Conservation (phyloP, 2,113 vertebrate species). For the Larimichthys polyactis region DNA sequence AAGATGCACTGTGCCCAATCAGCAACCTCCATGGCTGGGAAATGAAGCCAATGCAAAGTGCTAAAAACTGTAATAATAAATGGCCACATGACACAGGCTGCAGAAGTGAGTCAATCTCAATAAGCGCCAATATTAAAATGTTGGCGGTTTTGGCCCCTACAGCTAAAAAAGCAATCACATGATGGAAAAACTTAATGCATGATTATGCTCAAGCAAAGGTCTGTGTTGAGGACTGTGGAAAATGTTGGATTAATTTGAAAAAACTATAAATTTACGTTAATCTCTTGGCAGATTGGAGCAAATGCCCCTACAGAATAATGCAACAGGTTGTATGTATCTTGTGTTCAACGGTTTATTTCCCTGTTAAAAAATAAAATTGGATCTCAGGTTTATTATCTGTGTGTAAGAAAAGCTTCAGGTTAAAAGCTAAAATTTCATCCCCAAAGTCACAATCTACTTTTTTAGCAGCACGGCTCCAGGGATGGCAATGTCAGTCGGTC, state of each 20-base stretch:
- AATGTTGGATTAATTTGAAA: constrained; percentile 17
- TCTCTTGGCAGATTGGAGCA: not conserved
- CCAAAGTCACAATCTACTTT: not conserved
- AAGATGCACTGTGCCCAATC: not conserved
- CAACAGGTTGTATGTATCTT: not conserved
- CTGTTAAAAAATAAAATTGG: constrained; percentile 26
- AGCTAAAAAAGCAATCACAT: not conserved
- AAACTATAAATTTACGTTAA: constrained; percentile 9
- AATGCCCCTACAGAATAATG: constrained; percentile 7
- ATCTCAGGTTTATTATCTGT: constrained; percentile 1
- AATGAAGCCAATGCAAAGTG: too few relatives aligned
- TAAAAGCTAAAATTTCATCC: constrained; percentile 6
- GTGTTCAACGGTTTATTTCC: constrained; percentile 8
- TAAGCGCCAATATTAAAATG: too few relatives aligned
- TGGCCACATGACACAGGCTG: too few relatives aligned
- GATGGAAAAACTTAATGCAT: not conserved
- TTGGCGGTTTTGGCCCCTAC: too few relatives aligned
- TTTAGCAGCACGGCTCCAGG: not conserved
- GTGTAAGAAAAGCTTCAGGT: constrained; percentile 1
- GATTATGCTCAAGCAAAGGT: not conserved
- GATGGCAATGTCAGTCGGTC: not conserved
- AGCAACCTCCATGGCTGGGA: too few relatives aligned
- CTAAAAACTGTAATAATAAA: too few relatives aligned
- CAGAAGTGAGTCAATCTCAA: too few relatives aligned
- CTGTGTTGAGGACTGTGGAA: not conserved